Conservation (phyloP, 2,113 vertebrate genomes). For the Thamnaconus septentrionalis region DNA sequence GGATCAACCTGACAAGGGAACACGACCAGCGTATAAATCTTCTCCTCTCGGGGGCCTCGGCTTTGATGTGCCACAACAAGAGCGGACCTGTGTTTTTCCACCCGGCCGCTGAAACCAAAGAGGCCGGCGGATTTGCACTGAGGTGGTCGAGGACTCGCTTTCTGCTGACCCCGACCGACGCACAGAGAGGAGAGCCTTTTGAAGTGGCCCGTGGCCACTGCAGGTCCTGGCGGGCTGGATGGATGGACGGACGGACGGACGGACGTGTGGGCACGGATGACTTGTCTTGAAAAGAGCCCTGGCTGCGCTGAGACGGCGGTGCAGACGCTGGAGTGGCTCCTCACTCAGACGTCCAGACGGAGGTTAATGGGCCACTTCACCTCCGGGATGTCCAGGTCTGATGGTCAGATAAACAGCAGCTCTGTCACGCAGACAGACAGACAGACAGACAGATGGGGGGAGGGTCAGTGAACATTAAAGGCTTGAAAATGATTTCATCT, state of each 20-base stretch:
- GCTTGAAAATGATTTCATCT: no score
- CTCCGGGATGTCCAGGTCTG: constrained; percentile 41
- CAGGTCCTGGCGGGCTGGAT: background rate
- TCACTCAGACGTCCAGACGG: constrained; percentile 28
- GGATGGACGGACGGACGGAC: constrained; percentile 6
- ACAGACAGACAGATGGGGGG: no score
- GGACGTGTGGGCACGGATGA: constrained; percentile 21
- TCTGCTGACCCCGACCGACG: constrained; percentile 39
- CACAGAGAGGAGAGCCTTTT: constrained; percentile 22
- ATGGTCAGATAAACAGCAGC: constrained; percentile 27
- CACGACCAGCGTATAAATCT: constrained; percentile 23
- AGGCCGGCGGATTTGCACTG: constrained; percentile 10
- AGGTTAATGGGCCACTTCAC: constrained; percentile 63
- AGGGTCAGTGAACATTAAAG: no score
- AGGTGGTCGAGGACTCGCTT: constrained; percentile 8
- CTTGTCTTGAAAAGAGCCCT: constrained; percentile 21
- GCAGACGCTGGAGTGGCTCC: constrained; percentile 11
- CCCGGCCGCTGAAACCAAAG: constrained; percentile 50
- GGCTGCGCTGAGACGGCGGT: background rate
- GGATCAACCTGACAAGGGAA: constrained; percentile 35
- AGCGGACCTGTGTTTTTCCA: constrained; percentile 34
- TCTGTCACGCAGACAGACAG: background rate
- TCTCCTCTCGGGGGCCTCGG: constrained; percentile 15
- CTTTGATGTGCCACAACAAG: constrained; percentile 44
- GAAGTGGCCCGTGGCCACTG: constrained; percentile 35